A percentile compares a stretch with the other conserved stretches of the same genome.
Evolutionary conservation across 2,888 invertebrate species (phyloP).

Genomic region (Achlya flavicornis): DNA sequence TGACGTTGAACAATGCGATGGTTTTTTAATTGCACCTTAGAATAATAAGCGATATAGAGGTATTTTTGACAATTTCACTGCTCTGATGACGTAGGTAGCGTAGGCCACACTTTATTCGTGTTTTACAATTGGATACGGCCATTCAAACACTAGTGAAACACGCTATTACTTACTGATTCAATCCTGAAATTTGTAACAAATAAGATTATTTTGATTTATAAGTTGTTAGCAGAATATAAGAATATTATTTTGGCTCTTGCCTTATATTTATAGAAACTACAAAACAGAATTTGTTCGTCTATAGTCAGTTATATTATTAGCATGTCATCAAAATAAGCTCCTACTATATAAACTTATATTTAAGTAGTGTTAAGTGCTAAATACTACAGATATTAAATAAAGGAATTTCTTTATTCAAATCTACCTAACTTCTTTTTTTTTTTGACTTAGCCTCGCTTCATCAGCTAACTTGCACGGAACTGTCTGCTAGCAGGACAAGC

Average conservation of each 20-base stretch:
- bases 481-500: conserved; percentile 38
- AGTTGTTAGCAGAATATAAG: not conserved
- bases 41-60: conserved; percentile 3
- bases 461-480: conserved; percentile 34
- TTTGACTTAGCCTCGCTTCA: conserved; percentile 16
- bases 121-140: conserved; percentile 4
- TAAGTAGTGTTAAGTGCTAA: too few relatives aligned
- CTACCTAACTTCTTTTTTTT: too few relatives aligned
- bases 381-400: too few relatives aligned
- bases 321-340: too few relatives aligned
- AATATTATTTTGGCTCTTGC: too few relatives aligned
- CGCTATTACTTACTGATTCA: not conserved
- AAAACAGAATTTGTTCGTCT: too few relatives aligned
- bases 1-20: conserved; percentile 17
- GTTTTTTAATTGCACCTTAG: conserved; percentile 5
- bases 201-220: not conserved
- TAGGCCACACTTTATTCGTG: not conserved
- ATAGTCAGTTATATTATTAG: too few relatives aligned
- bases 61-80: not conserved
- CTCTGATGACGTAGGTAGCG: not conserved
- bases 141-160: not conserved
- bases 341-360: too few relatives aligned
- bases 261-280: too few relatives aligned
- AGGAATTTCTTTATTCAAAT: too few relatives aligned
- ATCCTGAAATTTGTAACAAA: not conserved